Base-by-base conservation (phyloP, 2,888 invertebrate genomes). In the Lasioglossum zephyrum region DNA sequence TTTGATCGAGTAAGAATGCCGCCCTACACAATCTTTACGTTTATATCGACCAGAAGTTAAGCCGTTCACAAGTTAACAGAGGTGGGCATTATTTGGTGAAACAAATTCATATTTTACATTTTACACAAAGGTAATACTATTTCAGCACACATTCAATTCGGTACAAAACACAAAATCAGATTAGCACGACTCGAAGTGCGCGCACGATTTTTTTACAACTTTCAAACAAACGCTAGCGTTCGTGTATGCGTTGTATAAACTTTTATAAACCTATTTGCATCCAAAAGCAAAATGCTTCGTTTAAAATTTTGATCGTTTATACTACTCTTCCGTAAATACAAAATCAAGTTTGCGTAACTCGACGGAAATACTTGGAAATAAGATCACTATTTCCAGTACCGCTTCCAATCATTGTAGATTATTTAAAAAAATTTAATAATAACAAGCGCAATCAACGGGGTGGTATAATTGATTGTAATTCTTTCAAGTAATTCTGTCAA, bases 1-100 rank as follows among this genome's bases (percentile, higher is more conserved):
- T 60, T 72, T 60, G 11, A 75, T 60, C 44, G 47, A 81, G 26
- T 39, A 63, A 47, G 39, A 22, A 16, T 36, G 31, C 63, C n/a
- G 36, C 11, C 11, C 44, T 76, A 76, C 63, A 36, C 66, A 63
- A 82, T 47, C 36, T 47, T 73, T 26, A 26, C 9, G 31, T 13
- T 5, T 44, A 31, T 16, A 47, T 60, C 60, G 22, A 41, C 66
- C 44, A 22, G 31, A 49, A 82, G 13, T 53, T 16, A 47, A 53
- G 73, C 66, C 36, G 66, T 53, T 53, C 31, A 57, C 63, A 36
- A 41, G 16, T 5, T 26, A 39, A 57, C 36, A 36, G 36, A 36
- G 36, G 36, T 36, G 36, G 3, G 36, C 2, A 36, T 3, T 36
- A 36, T 36, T 36, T 36, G 36, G 36, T 2, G 36, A 36, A 36